These are phyloP conservation scores for Coregonus ussuriensis DNA, from an alignment of 2,797 vertebrate genomes.

Conservation along the genomic window DNA sequence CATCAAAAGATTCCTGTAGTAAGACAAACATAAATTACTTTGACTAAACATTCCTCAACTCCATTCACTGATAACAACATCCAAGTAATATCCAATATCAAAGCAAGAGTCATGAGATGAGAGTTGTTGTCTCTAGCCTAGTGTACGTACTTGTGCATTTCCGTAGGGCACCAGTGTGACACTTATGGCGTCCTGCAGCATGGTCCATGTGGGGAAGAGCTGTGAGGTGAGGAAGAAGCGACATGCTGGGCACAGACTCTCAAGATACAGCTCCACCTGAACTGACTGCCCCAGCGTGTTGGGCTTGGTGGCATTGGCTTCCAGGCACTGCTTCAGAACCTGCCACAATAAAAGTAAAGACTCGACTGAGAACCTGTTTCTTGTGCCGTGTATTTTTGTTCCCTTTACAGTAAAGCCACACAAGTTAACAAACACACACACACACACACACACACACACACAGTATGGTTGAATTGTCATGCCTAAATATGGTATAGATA, in stretches of 20 bases:
- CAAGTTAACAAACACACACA: no score
- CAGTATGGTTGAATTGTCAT: background rate
- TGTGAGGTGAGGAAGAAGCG: slow-evolving; percentile 65
- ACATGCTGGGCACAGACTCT: slow-evolving; percentile 87
- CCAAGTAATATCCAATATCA: background rate
- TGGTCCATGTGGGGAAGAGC: slow-evolving; percentile 81
- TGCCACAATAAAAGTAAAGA: slow-evolving; percentile 41
- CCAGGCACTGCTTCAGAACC: slow-evolving; percentile 76
- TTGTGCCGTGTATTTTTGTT: no score
- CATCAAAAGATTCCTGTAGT: slow-evolving; percentile 76
- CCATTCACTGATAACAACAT: no score
- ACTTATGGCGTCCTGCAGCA: slow-evolving; percentile 77
- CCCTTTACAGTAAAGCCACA: background rate
- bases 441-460: background rate
- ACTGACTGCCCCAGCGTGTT: slow-evolving; percentile 42
- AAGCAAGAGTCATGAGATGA: background rate
- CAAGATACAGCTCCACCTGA: slow-evolving; percentile 84
- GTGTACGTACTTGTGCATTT: slow-evolving; percentile 81
- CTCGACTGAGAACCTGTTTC: no score
- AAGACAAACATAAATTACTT: background rate
- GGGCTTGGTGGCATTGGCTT: slow-evolving; percentile 49
- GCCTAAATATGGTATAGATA: no score
- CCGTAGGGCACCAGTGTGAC: slow-evolving; percentile 89
- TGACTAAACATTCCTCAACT: background rate
- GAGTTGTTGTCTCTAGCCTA: background rate